These are phyloP conservation scores for Tribolium madens DNA, from an alignment of 1,140 invertebrate species.

Conservation along the genomic window DNA sequence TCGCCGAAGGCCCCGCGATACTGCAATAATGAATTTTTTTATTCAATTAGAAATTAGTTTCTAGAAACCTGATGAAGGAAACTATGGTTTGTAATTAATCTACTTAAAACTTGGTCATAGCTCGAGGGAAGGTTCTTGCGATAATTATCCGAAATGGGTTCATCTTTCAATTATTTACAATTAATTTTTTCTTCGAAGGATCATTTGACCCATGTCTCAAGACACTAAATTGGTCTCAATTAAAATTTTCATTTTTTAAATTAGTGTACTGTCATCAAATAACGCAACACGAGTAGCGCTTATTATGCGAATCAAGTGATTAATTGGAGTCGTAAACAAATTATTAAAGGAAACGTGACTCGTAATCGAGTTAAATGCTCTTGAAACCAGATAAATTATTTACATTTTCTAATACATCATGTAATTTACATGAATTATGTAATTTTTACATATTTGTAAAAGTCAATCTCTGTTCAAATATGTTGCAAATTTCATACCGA, in stretches of 20 bases:
- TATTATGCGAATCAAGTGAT: slow-evolving; percentile 7
- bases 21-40: background rate
- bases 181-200: background rate
- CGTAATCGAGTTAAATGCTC: slow-evolving; percentile 1
- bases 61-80: background rate
- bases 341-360: slow-evolving; percentile 6
- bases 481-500: too few relatives aligned
- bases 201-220: background rate
- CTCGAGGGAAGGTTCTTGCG: background rate
- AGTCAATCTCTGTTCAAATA: too few relatives aligned
- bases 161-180: background rate
- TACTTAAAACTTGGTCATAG: slow-evolving; percentile 17
- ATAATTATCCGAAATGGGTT: background rate
- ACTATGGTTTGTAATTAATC: slow-evolving; percentile 1
- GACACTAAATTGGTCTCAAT: background rate
- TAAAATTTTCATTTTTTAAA: background rate
- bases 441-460: background rate
- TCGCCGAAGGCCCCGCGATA: slow-evolving; percentile 61
- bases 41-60: too few relatives aligned
- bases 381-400: background rate
- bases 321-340: slow-evolving; percentile 3
- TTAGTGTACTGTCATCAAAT: background rate
- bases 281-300: background rate
- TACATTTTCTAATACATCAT: background rate
- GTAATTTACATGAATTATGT: background rate